Conservation (phyloP, 2,888 invertebrate species). For the Drosophila cognata region DNA sequence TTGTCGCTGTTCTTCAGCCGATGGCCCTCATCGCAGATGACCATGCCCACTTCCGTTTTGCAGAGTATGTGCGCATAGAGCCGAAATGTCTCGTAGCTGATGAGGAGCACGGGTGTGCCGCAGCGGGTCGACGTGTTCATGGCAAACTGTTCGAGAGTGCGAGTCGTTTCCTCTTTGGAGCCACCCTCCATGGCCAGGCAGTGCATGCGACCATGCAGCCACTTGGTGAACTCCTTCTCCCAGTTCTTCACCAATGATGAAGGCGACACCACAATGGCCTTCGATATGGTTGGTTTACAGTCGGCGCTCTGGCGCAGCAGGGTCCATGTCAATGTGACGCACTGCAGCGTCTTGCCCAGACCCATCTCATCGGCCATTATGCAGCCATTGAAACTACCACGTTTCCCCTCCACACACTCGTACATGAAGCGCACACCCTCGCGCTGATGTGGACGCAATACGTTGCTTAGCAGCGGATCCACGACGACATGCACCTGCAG, state of each 20-base stretch:
- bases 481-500: slow-evolving; percentile 96
- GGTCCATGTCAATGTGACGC: slow-evolving; percentile 98
- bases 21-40: slow-evolving; percentile 99
- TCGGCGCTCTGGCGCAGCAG: slow-evolving; percentile 96
- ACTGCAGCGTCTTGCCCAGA: slow-evolving; percentile 98
- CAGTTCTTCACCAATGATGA: slow-evolving; percentile 99
- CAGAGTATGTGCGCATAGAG: slow-evolving; percentile 96
- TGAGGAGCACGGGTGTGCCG: slow-evolving; percentile 96
- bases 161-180: slow-evolving; percentile 93
- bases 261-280: slow-evolving; percentile 97
- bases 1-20: slow-evolving; percentile 99
- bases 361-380: slow-evolving; percentile 99
- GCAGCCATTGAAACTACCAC: slow-evolving; percentile 94
- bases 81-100: slow-evolving; percentile 99
- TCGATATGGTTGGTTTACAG: slow-evolving; percentile 94
- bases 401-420: slow-evolving; percentile 97
- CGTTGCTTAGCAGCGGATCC: slow-evolving; percentile 95
- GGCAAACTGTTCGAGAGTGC: slow-evolving; percentile 93
- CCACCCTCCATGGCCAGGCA: slow-evolving; percentile 95
- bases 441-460: slow-evolving; percentile 98
- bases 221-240: slow-evolving; percentile 99
- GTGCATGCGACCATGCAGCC: slow-evolving; percentile 94
- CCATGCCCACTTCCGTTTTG: slow-evolving; percentile 95
- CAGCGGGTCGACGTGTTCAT: slow-evolving; percentile 91
- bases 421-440: slow-evolving; percentile 99